Conservation (phyloP, 2,888 invertebrate genomes). For the Leptinotarsa haldemani region DNA sequence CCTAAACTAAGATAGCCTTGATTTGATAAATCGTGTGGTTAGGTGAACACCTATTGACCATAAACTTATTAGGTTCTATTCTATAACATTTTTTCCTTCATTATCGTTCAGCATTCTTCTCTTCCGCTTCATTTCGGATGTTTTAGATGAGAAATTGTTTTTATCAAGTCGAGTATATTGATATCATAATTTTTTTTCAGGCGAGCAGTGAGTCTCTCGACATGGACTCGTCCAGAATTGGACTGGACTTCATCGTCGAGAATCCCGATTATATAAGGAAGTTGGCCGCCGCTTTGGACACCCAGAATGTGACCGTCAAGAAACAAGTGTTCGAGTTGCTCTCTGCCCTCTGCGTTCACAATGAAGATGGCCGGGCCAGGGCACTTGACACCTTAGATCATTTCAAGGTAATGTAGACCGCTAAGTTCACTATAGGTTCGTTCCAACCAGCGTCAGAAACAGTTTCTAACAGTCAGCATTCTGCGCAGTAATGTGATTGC, state of each 20-base stretch:
- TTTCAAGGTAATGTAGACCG: constrained; percentile 80
- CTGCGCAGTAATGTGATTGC: too few species aligned
- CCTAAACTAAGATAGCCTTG: too few species aligned
- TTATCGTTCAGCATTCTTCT: too few species aligned
- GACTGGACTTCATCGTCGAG: constrained; percentile 93
- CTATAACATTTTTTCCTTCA: too few species aligned
- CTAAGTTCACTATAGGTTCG: too few species aligned
- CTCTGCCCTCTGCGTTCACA: constrained; percentile 94
- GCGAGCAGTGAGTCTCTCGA: constrained; percentile 49
- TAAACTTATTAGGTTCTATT: too few species aligned
- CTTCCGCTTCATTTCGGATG: too few species aligned
- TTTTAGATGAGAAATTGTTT: too few species aligned
- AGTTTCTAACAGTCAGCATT: too few species aligned
- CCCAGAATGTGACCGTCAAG: constrained; percentile 90
- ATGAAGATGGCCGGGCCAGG: constrained; percentile 86
- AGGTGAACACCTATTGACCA: too few species aligned
- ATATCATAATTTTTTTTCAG: constrained; percentile 35
- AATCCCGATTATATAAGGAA: constrained; percentile 92
- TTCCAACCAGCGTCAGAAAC: too few species aligned
- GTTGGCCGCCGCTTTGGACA: constrained; percentile 92
- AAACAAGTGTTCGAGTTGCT: constrained; percentile 97
- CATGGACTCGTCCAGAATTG: constrained; percentile 88
- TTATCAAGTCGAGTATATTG: background rate
- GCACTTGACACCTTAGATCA: constrained; percentile 91
- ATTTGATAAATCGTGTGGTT: too few species aligned